These are phyloP conservation scores for Eupithecia dodoneata DNA, from an alignment of 2,888 invertebrate species.

Conservation along the genomic window DNA sequence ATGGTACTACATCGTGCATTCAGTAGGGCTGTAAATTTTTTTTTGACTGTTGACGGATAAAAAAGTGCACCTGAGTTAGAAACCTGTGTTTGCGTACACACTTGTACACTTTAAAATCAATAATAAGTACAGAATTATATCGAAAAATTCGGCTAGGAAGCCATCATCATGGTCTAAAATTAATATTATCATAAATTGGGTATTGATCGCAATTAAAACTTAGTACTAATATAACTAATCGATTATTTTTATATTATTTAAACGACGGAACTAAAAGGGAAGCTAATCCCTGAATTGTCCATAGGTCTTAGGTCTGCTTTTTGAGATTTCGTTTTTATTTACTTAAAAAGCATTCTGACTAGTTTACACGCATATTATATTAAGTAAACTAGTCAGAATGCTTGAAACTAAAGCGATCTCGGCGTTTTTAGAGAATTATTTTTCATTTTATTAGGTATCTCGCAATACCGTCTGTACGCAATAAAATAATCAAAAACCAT, in stretches of 20 bases:
- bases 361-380: neutral
- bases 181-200: no score
- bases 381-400: neutral
- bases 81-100: no score
- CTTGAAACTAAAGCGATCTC: neutral
- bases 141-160: no score
- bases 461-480: neutral
- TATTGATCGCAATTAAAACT: neutral
- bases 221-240: neutral
- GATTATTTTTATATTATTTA: neutral
- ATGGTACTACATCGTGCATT: conserved; percentile 42
- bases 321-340: neutral
- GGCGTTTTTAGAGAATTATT: neutral
- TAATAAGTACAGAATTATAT: no score
- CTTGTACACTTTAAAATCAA: no score
- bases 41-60: neutral
- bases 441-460: neutral
- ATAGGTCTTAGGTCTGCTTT: neutral
- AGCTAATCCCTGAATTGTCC: neutral
- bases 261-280: neutral
- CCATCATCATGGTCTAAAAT: no score
- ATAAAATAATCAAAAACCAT: neutral
- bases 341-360: no score
- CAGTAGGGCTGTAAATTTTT: conserved; percentile 30
- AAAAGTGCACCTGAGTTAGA: no score